phyloP scores from a whole-genome alignment of 1,140 invertebrate species.

The Brachionus sp. region DNA sequence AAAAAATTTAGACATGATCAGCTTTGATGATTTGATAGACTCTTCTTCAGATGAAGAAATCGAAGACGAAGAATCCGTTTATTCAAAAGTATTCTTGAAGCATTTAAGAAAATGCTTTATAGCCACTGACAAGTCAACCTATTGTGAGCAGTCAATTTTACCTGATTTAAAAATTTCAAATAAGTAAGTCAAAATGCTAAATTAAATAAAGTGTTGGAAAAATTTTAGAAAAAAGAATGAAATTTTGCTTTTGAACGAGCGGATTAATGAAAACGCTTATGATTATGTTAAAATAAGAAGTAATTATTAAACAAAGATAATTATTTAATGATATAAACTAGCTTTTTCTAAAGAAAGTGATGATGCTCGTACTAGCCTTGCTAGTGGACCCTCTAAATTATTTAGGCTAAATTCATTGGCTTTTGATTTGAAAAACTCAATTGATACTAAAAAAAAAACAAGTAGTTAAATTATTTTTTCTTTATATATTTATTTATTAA shows the following conservation, averaged over 20 bases:
- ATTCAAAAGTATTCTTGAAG: not conserved
- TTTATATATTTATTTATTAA: not conserved
- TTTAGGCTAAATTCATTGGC: not conserved
- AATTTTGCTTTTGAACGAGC: not conserved
- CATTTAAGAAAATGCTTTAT: constrained; percentile 45
- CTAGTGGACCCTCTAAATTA: not conserved
- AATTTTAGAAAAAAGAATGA: not conserved
- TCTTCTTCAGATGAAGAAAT: not conserved
- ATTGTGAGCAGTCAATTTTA: constrained; percentile 12
- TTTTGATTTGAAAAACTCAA: not conserved
- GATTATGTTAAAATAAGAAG: not conserved
- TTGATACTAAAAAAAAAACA: not conserved
- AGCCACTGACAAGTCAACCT: constrained; percentile 16
- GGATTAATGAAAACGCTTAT: constrained; percentile 16
- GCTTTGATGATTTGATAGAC: not conserved
- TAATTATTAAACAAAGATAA: not conserved
- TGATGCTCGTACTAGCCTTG: not conserved
- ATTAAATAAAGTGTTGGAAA: not conserved
- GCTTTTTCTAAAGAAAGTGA: not conserved
- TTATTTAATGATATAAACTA: not conserved
- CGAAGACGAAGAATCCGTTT: not conserved
- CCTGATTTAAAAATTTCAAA: constrained; percentile 33
- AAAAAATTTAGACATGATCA: not conserved
- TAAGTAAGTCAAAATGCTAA: not conserved
- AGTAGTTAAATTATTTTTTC: not conserved